A percentile compares a stretch with the other conserved stretches of the same genome.
phyloP scores from a whole-genome alignment of 2,888 invertebrate species.

The Lottia gigantea region DNA sequence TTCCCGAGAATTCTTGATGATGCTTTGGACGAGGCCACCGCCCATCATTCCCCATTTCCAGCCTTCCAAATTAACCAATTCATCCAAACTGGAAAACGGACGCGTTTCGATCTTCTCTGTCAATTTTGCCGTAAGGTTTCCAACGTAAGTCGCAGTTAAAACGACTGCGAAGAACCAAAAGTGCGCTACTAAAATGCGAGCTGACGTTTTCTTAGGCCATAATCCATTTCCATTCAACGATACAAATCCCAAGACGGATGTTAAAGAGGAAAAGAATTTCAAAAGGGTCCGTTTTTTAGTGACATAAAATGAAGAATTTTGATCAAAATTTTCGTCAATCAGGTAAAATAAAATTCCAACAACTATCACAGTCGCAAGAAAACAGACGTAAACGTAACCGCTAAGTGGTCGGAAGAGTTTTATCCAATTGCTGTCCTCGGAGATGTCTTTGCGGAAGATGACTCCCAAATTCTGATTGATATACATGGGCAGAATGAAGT shows the following conservation, averaged over 20 bases:
- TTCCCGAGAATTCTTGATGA: not conserved
- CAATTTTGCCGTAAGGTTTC: constrained; percentile 2
- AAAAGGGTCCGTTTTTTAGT: too few relatives aligned
- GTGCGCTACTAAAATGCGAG: not conserved
- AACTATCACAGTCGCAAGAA: not conserved
- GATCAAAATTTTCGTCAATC: not conserved
- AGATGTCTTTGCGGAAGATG: not conserved
- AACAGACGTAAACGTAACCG: not conserved
- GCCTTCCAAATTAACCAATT: not conserved
- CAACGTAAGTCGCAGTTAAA: not conserved
- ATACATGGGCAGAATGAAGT: not conserved
- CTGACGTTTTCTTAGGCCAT: not conserved
- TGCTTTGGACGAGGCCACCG: not conserved
- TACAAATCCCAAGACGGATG: not conserved
- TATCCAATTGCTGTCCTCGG: not conserved
- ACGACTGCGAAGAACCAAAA: not conserved
- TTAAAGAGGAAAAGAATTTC: not conserved
- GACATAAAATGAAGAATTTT: too few relatives aligned
- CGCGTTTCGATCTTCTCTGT: not conserved
- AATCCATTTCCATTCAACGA: not conserved
- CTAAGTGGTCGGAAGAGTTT: not conserved
- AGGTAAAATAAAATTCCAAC: not conserved
- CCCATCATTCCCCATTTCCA: not conserved
- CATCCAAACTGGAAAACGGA: not conserved
- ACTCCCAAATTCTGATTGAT: not conserved